Evolutionary conservation across 1,140 invertebrate genomes (phyloP), one percentile per base, ranked within the genome.

Genomic region (Drosophila ercepeae): DNA sequence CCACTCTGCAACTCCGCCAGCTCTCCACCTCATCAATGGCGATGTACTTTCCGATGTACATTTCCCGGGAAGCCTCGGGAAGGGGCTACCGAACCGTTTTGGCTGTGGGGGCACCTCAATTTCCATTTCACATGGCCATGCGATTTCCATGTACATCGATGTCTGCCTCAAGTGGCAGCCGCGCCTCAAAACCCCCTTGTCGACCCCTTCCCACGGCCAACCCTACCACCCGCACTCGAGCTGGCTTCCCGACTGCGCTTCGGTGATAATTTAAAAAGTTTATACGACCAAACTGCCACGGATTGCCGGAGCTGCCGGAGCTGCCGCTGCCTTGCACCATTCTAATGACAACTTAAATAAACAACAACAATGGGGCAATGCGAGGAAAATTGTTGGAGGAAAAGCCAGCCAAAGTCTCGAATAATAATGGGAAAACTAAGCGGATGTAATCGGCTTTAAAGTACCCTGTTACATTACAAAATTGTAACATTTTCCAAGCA

Each of bases 301-400:
- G 72, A 76, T 61, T 76, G 59, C 55, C 41, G 39, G 49, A 4
- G 50, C 48, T 60, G 51, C 11, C 7, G 23, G 34, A 34, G 59
- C 34, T 53, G 78, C 58, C 79, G 67, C 42, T 59, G 78, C 78
- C 41, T 73, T 73, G 52, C 74, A 55, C 55, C 60, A 86, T 88
- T 86, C 81, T 81, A 86, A 86, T 88, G 81, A 86, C 81, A 86
- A 86, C 81, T 86, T 86, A 88, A 86, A 88, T 86, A 86, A 86
- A 86, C 81, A 86, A 81, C 63, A 57, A 81, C 78, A 64, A 67
- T 53, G 60, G 46, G 36, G 63, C 36, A 61, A 78, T 73, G 69
- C 16, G 7, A 7, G 69, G 53, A 32, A 69, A 71, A 67, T 53
- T 45, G 61, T 27, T 45, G 64, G 21, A 11, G 23, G 64, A 44